phyloP scores from a whole-genome alignment of 2,888 invertebrate genomes.

The Epiblema foenella region DNA sequence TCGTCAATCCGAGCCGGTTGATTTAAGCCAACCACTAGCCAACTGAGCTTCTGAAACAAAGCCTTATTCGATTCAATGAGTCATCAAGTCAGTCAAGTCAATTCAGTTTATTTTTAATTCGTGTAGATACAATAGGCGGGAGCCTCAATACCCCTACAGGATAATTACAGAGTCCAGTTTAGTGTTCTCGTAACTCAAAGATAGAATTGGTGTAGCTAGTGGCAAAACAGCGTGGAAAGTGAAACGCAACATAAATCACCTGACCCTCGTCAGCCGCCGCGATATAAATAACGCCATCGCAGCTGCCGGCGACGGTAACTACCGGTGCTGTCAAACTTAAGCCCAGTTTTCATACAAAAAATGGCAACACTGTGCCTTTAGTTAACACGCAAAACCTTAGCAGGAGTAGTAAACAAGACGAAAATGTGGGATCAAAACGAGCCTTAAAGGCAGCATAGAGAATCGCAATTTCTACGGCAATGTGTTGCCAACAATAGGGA shows the following conservation, averaged over 20 bases:
- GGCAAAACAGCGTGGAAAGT: conserved; percentile 69
- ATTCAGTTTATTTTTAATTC: too few relatives aligned
- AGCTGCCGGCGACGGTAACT: conserved; percentile 60
- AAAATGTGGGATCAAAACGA: too few relatives aligned
- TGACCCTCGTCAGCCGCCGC: conserved; percentile 71
- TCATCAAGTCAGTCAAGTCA: too few relatives aligned
- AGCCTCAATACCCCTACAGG: neutral
- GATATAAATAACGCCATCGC: conserved; percentile 72
- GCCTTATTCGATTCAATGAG: too few relatives aligned
- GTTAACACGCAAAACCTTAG: conserved; percentile 2
- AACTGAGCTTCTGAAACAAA: too few relatives aligned
- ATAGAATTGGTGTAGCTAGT: conserved; percentile 46
- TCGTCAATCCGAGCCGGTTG: too few relatives aligned
- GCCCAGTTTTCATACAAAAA: conserved; percentile 6
- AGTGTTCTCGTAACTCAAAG: conserved; percentile 36
- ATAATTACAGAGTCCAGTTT: conserved; percentile 24
- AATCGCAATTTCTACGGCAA: neutral
- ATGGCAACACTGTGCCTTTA: neutral
- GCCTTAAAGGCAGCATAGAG: too few relatives aligned
- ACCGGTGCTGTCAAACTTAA: conserved; percentile 32
- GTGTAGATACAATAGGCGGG: neutral
- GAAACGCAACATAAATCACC: conserved; percentile 79
- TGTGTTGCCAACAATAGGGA: neutral
- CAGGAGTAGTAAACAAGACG: neutral
- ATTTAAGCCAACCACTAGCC: too few relatives aligned